Evolutionary conservation across 2,797 vertebrate species (phyloP).

Genomic region (Hypotaenidia philippensis): DNA sequence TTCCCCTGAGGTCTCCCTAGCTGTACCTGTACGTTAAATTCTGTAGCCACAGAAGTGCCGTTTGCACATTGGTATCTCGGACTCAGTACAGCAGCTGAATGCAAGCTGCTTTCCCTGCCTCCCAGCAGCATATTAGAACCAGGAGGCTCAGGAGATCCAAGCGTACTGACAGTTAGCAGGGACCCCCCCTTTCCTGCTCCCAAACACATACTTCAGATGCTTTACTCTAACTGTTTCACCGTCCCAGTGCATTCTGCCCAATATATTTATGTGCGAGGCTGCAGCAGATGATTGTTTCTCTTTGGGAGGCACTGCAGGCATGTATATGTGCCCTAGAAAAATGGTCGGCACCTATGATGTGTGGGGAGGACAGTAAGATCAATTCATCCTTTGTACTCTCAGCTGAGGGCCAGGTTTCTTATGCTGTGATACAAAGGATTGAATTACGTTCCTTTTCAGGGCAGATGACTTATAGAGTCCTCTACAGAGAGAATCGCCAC

Average conservation of each 20-base stretch:
- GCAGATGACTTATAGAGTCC: conserved; percentile 31
- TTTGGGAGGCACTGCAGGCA: conserved; percentile 14
- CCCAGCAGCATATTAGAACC: conserved; percentile 60
- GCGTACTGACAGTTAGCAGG: conserved; percentile 42
- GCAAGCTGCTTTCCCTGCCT: conserved; percentile 56
- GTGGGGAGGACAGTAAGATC: not conserved
- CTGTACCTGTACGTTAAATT: not conserved
- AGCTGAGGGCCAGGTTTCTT: conserved; percentile 13
- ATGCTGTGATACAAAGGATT: not conserved
- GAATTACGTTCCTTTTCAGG: conserved; percentile 13
- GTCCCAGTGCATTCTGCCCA: not conserved
- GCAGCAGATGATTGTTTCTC: conserved; percentile 44
- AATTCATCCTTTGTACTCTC: conserved; percentile 31
- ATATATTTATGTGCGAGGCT: not conserved
- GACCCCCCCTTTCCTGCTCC: conserved; percentile 18
- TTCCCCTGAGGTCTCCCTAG: conserved; percentile 16
- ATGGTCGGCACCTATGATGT: not conserved
- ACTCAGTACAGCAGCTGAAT: conserved; percentile 49
- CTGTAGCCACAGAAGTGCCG: not conserved
- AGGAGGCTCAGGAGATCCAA: conserved; percentile 66
- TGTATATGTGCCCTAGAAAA: not conserved
- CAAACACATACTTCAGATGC: conserved; percentile 62
- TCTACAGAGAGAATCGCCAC: not conserved
- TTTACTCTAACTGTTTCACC: conserved; percentile 53
- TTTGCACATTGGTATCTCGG: not conserved